Evolutionary conservation across 2,797 vertebrate species (phyloP), one percentile per base, ranked within the genome.

Genomic region (Chaetophractus vellerosus): DNA sequence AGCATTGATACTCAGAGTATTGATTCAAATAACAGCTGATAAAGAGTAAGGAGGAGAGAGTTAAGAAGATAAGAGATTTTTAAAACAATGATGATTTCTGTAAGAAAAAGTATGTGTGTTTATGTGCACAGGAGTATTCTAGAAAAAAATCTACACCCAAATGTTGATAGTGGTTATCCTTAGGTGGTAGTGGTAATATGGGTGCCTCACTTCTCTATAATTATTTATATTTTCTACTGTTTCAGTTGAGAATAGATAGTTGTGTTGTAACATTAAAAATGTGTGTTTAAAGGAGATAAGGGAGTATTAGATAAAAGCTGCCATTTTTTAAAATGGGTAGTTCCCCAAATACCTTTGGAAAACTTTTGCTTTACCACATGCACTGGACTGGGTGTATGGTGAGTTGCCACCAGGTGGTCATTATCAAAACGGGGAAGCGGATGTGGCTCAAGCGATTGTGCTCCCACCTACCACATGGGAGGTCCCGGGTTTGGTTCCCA

Each of bases 331-430:
- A 63, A 31, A 64, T n/a, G 14, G 16, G 63, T 59, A 45, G 81
- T 90, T 79, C 66, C 23, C 16, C 66, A 66, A 86, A 55, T 83
- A 50, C 23, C 55, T 88, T 63, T 45, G 8, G 38, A n/a, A 31
- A 26, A 64, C 7, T 78, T 92, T 95, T 78, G 91, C n/a, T 93
- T 92, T 80, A 69, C 33, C 23, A 36, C 7, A 5, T 64, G 19
- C 8, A 68, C 48, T 80, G 55, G 16, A 68, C 48, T 80, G 55
- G 16, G 66, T 91, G 85, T 82, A 45, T 83, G 81, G 5, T 69
- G 52, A 95, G 45, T 68, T 95, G 63, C 57, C 66, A 84, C 41
- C 52, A 79, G 31, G 41, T 68, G 10, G 74, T 92, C 59, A 93
- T 26, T 69, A 33, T 45, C 9, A 45, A 45, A 45, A 45, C 5